Evolutionary conservation across 2,113 vertebrate species (phyloP).

Genomic region (Antechinus flavipes): DNA sequence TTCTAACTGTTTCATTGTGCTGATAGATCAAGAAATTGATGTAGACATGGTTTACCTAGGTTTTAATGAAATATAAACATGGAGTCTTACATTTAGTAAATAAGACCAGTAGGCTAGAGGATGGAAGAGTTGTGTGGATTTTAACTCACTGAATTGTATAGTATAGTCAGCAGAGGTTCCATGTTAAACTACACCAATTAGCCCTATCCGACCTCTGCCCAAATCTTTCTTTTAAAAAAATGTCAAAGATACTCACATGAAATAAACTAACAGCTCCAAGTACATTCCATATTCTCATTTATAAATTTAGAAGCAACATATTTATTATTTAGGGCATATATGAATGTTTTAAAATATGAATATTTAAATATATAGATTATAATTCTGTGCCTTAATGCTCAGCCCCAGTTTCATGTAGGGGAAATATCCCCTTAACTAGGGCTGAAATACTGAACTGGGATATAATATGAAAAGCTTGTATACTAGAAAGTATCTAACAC

Average conservation of each 20-base stretch:
- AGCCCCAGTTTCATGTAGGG: background rate
- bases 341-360: constrained; percentile 6
- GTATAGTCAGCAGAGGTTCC: background rate
- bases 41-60: background rate
- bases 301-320: background rate
- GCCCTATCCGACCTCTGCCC: background rate
- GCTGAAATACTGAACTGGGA: background rate
- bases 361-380: constrained; percentile 9
- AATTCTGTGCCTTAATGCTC: background rate
- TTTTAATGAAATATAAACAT: background rate
- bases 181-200: background rate
- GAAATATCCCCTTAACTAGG: background rate
- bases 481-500: background rate
- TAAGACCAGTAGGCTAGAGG: background rate
- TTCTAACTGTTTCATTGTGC: background rate
- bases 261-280: background rate
- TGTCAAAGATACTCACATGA: background rate
- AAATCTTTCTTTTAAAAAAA: background rate
- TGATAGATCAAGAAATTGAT: background rate
- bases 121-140: background rate
- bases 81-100: background rate
- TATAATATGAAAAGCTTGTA: constrained; percentile 7
- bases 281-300: background rate
- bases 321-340: constrained; percentile 36
- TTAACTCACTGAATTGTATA: background rate